These are phyloP conservation scores for Anthophora plumipes DNA, from an alignment of 2,888 invertebrate species.

Conservation along the genomic window DNA sequence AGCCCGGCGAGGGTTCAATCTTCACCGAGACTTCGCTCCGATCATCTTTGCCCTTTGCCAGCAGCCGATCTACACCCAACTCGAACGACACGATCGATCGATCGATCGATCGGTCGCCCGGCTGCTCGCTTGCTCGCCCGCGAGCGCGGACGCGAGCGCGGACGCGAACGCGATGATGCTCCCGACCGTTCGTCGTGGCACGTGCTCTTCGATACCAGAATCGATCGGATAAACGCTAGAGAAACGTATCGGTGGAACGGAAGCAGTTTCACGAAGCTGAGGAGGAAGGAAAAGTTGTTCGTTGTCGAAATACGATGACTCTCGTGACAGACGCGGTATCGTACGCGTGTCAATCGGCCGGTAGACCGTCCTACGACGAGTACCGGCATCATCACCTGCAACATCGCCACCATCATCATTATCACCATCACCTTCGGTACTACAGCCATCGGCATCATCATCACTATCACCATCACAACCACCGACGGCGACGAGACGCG, in stretches of 20 bases:
- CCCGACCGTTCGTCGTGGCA: neutral
- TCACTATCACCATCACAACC: conserved; percentile 58
- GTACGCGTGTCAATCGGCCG: conserved; percentile 79
- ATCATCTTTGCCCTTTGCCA: too few relatives aligned
- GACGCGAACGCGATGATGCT: neutral
- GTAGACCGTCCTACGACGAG: conserved; percentile 79
- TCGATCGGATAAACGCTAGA: neutral
- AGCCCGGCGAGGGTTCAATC: conserved; percentile 61
- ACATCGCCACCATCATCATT: conserved; percentile 69
- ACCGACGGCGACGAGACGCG: conserved; percentile 69
- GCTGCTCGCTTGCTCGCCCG: neutral
- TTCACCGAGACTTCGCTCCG: conserved; percentile 77
- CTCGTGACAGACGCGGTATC: conserved; percentile 82
- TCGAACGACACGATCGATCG: neutral
- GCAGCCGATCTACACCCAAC: too few relatives aligned
- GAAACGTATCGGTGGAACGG: neutral
- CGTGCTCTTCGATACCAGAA: conserved; percentile 10
- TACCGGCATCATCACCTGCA: conserved; percentile 67
- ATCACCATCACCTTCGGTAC: conserved; percentile 60
- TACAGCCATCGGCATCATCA: conserved; percentile 59
- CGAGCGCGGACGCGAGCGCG: neutral
- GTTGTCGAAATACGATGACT: conserved; percentile 78
- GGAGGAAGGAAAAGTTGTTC: neutral
- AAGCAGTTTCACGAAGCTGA: neutral
- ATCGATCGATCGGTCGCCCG: neutral